phyloP scores from a whole-genome alignment of 2,888 invertebrate genomes.

The Mongoloraphidia duomilia region DNA sequence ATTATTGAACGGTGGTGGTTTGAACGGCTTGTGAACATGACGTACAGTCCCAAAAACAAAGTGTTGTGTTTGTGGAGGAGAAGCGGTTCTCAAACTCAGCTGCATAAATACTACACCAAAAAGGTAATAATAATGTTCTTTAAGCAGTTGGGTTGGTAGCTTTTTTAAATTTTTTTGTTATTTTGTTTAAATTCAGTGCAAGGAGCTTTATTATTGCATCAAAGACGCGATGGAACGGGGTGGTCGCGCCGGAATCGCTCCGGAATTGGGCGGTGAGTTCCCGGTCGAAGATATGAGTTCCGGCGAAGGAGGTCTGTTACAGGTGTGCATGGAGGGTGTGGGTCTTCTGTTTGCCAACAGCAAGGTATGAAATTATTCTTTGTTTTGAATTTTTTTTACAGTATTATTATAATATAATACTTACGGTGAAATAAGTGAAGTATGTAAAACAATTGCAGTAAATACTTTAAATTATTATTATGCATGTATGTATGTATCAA shows the following conservation, averaged over 20 bases:
- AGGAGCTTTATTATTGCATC: conserved; percentile 94
- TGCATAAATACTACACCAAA: conserved; percentile 97
- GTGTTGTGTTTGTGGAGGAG: conserved; percentile 94
- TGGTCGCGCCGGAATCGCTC: conserved; percentile 49
- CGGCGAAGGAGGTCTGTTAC: conserved; percentile 92
- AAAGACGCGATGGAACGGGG: conserved; percentile 97
- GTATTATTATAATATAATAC: conserved; percentile 18
- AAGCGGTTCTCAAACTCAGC: conserved; percentile 83
- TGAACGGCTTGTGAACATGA: conserved; percentile 97
- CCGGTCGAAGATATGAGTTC: conserved; percentile 95
- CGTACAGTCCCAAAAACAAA: conserved; percentile 96
- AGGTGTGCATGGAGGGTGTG: conserved; percentile 99
- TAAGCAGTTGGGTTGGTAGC: too few relatives aligned
- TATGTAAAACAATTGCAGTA: too few relatives aligned
- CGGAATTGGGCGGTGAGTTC: conserved; percentile 88
- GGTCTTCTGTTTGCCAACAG: conserved; percentile 97
- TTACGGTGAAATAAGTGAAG: too few relatives aligned
- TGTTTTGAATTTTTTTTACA: conserved; percentile 30
- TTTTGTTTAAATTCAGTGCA: conserved; percentile 53
- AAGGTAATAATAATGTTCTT: conserved; percentile 50
- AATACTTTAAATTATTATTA: background rate
- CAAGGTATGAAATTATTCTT: conserved; percentile 62
- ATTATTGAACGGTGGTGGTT: conserved; percentile 98
- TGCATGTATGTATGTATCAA: background rate
- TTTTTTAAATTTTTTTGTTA: too few relatives aligned